Conservation (phyloP, 2,888 invertebrate species). For the Drosophila putrida region DNA sequence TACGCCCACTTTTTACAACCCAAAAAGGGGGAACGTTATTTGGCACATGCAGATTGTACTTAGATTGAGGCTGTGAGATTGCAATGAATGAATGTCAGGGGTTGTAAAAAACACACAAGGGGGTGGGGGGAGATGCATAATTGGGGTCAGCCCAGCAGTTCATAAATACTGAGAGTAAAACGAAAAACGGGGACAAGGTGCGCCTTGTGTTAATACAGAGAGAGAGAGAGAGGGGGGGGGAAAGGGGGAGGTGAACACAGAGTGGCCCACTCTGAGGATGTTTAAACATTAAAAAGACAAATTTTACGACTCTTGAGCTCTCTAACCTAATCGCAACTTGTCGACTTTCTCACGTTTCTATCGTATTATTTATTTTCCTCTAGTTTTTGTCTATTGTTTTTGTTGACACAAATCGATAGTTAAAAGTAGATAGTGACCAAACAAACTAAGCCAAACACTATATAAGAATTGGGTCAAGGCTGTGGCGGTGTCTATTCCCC, state of each 20-base stretch:
- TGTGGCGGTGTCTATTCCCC: constrained; percentile 1
- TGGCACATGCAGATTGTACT: constrained; percentile 43
- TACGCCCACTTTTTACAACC: constrained; percentile 32
- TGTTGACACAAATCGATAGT: constrained; percentile 33
- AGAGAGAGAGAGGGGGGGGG: background rate
- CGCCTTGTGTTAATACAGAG: background rate
- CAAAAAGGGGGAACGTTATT: constrained; percentile 21
- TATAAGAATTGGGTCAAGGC: constrained; percentile 30
- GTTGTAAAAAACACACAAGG: background rate
- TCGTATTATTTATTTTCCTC: constrained; percentile 12
- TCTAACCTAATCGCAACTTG: constrained; percentile 21
- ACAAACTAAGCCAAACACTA: constrained; percentile 8
- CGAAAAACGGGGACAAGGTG: constrained; percentile 31
- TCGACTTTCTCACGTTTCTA: constrained; percentile 35
- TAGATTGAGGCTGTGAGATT: constrained; percentile 46
- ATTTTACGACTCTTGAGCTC: constrained; percentile 11
- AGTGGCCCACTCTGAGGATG: constrained; percentile 5
- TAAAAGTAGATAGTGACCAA: constrained; percentile 23
- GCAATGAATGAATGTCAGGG: constrained; percentile 29
- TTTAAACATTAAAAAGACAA: constrained; percentile 17
- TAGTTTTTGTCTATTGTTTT: background rate
- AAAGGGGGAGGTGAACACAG: background rate
- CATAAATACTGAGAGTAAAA: constrained; percentile 47
- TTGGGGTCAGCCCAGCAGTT: constrained; percentile 58
- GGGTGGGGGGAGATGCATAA: constrained; percentile 15